Conservation (phyloP, 2,888 invertebrate species). For the Acleris holmiana region DNA sequence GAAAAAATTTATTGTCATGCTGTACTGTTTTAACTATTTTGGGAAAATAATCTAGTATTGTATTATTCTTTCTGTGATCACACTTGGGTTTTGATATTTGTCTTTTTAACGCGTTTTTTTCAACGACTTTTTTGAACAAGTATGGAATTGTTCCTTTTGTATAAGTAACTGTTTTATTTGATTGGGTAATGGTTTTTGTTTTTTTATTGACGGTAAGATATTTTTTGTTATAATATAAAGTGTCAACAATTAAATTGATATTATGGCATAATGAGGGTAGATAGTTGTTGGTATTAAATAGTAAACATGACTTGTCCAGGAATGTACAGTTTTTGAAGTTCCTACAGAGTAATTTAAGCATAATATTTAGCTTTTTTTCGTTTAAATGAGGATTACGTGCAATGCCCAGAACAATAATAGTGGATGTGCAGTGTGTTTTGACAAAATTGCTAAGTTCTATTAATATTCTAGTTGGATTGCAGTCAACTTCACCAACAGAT, state of each 20-base stretch:
- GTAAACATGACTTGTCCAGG: neutral
- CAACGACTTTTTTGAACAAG: neutral
- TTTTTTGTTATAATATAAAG: neutral
- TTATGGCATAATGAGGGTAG: neutral
- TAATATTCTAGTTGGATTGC: slow-evolving; percentile 5
- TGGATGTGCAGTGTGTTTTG: neutral
- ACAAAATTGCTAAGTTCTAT: slow-evolving; percentile 10
- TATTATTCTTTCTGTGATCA: neutral
- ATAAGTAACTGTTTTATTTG: neutral
- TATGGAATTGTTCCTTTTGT: slow-evolving; percentile 6
- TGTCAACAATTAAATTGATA: neutral
- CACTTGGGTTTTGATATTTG: too few relatives aligned
- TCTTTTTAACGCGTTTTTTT: neutral
- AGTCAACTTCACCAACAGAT: slow-evolving; percentile 6
- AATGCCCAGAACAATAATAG: slow-evolving; percentile 6
- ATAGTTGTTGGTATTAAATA: neutral
- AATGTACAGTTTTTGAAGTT: slow-evolving; percentile 1
- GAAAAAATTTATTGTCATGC: neutral
- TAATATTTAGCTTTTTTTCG: neutral
- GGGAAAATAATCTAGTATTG: neutral
- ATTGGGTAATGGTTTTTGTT: neutral
- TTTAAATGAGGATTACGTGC: neutral
- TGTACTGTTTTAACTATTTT: neutral
- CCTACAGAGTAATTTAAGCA: slow-evolving; percentile 2
- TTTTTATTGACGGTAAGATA: slow-evolving; percentile 2